Base-by-base conservation (phyloP, 2,888 invertebrate species). In the Drosophila austrosaltans region DNA sequence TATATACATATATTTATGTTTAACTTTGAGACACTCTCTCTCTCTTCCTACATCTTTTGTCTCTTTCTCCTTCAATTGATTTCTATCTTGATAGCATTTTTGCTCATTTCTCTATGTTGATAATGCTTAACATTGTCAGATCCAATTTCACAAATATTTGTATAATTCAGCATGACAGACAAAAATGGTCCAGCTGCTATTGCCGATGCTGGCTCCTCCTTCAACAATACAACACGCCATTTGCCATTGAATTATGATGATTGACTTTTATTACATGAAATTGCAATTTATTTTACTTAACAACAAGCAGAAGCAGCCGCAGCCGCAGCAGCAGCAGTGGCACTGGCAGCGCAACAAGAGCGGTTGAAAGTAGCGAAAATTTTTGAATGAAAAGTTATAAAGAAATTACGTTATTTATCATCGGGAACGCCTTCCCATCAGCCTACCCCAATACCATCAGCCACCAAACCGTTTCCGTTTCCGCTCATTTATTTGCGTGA, bases 271-370 rank as follows among this genome's bases (percentile, higher is more conserved):
- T 88, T 87, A 81, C 87, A 81, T 69, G 76, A 78, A 85, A 88
- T 87, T 73, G 89, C 83, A 80, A 88, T 88, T 89, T 88, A 89
- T 88, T 88, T 89, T 82, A 80, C 89, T 88, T 80, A 89, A 86
- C 84, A 81, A 88, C 72, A 76, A 71, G 74, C 80, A 71, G 57
- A 57, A 63, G 39, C 32, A 53, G 64, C 42, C 63, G 60, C 60
- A 58, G 25, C 36, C 42, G 54, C 36, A 60, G 59, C 66, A 53
- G 64, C 42, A 62, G 60, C 60, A 58, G 25, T 30, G 42, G 54
- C 36, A 60, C 16, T 16, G 16, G 59, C 66, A 66, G 69, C 69
- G 32, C 57, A 36, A 30, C 12, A 25, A 30, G 54, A 28, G 54
- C 28, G 66, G 61, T 72, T 63, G 40, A 42, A 56, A 54, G 48